A percentile compares a stretch with the other conserved stretches of the same genome.
Evolutionary conservation across 1,140 invertebrate species (phyloP).

Genomic region (Drosophila eugracilis): DNA sequence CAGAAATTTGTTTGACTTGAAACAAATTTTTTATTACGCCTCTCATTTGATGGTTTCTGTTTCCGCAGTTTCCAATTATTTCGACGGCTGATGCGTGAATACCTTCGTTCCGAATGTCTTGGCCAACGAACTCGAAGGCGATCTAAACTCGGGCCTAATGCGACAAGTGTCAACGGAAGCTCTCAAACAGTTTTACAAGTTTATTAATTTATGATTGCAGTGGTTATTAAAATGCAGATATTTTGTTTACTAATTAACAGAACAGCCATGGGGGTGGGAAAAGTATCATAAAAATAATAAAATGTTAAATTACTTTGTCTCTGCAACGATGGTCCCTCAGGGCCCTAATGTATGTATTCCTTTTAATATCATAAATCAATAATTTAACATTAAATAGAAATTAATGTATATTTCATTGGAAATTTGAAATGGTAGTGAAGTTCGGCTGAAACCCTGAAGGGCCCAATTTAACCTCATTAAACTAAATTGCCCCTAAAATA

Average conservation of each 20-base stretch:
- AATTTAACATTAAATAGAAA: too few relatives aligned
- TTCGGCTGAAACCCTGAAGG: too few relatives aligned
- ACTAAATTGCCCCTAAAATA: neutral
- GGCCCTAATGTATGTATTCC: too few relatives aligned
- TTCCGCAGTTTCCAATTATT: slow-evolving; percentile 56
- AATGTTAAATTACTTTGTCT: too few relatives aligned
- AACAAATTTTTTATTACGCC: slow-evolving; percentile 66
- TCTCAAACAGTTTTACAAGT: slow-evolving; percentile 67
- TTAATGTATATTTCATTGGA: too few relatives aligned
- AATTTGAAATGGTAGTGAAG: too few relatives aligned
- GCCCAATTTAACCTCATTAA: neutral
- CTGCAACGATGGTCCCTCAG: too few relatives aligned
- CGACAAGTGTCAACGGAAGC: slow-evolving; percentile 56
- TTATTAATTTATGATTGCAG: slow-evolving; percentile 66
- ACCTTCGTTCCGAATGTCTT: slow-evolving; percentile 45
- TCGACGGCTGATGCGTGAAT: slow-evolving; percentile 72
- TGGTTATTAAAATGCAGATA: slow-evolving; percentile 2
- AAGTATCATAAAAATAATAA: too few relatives aligned
- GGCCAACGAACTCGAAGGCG: slow-evolving; percentile 54
- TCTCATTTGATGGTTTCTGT: slow-evolving; percentile 48
- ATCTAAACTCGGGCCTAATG: slow-evolving; percentile 20
- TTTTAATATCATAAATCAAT: too few relatives aligned
- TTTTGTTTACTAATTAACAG: slow-evolving; percentile 17
- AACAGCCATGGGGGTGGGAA: neutral
- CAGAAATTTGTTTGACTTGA: slow-evolving; percentile 30